phyloP scores from a whole-genome alignment of 2,888 invertebrate genomes.

The Diabrotica balteata region DNA sequence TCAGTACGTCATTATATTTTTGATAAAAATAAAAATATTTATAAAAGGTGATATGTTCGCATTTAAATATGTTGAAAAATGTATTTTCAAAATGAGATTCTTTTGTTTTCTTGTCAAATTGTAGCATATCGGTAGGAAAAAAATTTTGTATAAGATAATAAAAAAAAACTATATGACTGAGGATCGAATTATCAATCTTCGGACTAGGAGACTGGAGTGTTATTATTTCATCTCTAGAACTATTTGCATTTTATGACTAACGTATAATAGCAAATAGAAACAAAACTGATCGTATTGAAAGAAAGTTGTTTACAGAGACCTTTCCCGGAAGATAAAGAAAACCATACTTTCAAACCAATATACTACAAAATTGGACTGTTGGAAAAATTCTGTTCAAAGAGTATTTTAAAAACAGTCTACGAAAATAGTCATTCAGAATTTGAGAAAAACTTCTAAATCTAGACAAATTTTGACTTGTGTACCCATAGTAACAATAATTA shows the following conservation, averaged over 20 bases:
- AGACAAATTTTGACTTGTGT: neutral
- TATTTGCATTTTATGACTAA: too few relatives aligned
- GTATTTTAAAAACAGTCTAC: too few relatives aligned
- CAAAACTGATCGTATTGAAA: neutral
- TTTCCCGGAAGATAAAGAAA: neutral
- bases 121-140: too few relatives aligned
- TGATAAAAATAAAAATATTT: neutral
- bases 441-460: neutral
- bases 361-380: too few relatives aligned
- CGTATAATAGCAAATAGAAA: too few relatives aligned
- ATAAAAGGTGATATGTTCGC: constrained; percentile 2
- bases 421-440: too few relatives aligned
- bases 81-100: neutral
- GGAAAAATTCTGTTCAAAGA: too few relatives aligned
- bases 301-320: neutral
- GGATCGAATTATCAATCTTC: neutral
- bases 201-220: too few relatives aligned
- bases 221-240: neutral
- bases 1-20: neutral
- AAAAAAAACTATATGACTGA: too few relatives aligned
- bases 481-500: neutral
- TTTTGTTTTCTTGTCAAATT: too few relatives aligned
- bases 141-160: too few relatives aligned
- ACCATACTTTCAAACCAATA: neutral
- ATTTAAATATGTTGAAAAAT: constrained; percentile 3